These are phyloP conservation scores for Neopelma chrysocephalum DNA, from an alignment of 2,797 vertebrate species.

Conservation along the genomic window DNA sequence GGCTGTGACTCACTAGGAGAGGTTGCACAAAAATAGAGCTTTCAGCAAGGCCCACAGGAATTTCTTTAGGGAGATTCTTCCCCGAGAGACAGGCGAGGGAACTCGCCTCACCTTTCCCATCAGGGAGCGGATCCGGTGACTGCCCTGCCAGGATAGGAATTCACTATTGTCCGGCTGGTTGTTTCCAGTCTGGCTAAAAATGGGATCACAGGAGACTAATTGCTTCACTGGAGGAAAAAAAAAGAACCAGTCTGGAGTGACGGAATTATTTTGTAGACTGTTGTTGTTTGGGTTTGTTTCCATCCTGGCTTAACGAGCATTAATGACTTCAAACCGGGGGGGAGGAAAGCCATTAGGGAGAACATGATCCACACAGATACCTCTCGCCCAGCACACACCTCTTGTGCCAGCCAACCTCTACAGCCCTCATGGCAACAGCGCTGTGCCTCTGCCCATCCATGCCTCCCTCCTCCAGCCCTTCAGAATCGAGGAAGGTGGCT, in stretches of 20 bases:
- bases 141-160: not conserved
- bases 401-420: not conserved
- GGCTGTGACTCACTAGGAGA: conserved; percentile 6
- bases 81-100: not conserved
- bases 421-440: not conserved
- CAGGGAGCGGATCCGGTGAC: not conserved
- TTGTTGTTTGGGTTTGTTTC: conserved; percentile 67
- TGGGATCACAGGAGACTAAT: conserved; percentile 25
- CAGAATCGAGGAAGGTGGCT: not conserved
- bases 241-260: conserved; percentile 9
- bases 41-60: not conserved
- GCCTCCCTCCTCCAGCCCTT: not conserved
- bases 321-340: conserved; percentile 42
- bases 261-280: conserved; percentile 38
- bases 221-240: not conserved
- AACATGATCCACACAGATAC: not conserved
- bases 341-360: conserved; percentile 19
- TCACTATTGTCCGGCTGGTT: not conserved
- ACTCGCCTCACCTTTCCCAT: not conserved
- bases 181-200: conserved; percentile 52
- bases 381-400: not conserved
- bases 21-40: not conserved
- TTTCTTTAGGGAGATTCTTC: not conserved
- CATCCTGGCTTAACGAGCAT: conserved; percentile 50
- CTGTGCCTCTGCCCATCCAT: rapidly evolving